These are phyloP conservation scores for Leptopilina clavipes DNA, from an alignment of 1,140 invertebrate genomes.

Conservation along the genomic window DNA sequence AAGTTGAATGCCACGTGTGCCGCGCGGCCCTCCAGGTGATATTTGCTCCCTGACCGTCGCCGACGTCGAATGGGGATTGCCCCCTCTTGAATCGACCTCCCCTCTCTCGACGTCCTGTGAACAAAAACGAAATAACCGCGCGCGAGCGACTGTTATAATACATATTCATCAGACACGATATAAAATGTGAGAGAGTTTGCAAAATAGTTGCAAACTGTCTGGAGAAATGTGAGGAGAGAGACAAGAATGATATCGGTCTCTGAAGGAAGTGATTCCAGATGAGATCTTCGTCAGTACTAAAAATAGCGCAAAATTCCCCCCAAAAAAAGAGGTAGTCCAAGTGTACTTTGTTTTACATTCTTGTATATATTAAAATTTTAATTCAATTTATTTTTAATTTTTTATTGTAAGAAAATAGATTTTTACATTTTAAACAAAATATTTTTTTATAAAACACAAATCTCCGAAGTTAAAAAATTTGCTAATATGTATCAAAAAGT, in stretches of 20 bases:
- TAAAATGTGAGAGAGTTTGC: too few species aligned
- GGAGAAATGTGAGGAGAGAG: neutral
- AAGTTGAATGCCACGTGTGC: slow-evolving; percentile 47
- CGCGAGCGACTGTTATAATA: slow-evolving; percentile 36
- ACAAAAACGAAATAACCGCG: slow-evolving; percentile 37
- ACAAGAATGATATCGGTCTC: neutral
- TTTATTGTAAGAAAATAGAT: too few species aligned
- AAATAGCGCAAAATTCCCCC: neutral
- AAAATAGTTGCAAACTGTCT: neutral
- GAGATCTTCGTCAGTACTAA: neutral
- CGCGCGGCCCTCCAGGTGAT: slow-evolving; percentile 48
- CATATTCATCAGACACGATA: too few species aligned
- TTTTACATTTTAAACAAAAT: too few species aligned
- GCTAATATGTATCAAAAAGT: too few species aligned
- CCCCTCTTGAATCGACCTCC: slow-evolving; percentile 55
- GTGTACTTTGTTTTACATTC: neutral
- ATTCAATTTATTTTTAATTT: too few species aligned
- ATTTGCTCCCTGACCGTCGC: slow-evolving; percentile 45
- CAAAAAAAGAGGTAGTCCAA: neutral
- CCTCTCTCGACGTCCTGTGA: slow-evolving; percentile 71
- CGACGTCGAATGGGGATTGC: slow-evolving; percentile 52
- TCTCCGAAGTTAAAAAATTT: too few species aligned
- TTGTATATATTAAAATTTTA: neutral
- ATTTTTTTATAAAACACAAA: too few species aligned
- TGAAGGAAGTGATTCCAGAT: neutral